These are phyloP conservation scores for Salmo trutta DNA, from an alignment of 2,797 vertebrate genomes.

Conservation along the genomic window DNA sequence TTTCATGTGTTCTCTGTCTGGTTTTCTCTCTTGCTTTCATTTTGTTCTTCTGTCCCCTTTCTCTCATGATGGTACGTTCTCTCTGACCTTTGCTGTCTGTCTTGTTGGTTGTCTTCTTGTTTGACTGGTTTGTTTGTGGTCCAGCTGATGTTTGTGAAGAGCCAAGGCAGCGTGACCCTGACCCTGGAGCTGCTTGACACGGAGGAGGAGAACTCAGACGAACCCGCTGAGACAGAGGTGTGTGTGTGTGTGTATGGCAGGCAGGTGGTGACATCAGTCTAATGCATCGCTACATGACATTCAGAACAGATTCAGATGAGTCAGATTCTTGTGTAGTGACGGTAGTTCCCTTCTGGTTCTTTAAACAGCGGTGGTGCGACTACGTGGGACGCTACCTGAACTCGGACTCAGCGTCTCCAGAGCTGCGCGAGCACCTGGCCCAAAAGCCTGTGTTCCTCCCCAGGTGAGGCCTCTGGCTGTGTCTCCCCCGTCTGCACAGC, in stretches of 20 bases:
- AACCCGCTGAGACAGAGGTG: slow-evolving; percentile 94
- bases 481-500: slow-evolving; percentile 64
- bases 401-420: slow-evolving; percentile 93
- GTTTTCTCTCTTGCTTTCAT: slow-evolving; percentile 4
- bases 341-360: neutral
- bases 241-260: slow-evolving; percentile 24
- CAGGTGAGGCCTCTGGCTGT: slow-evolving; percentile 84
- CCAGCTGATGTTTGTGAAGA: slow-evolving; percentile 92
- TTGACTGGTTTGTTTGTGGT: slow-evolving; percentile 7
- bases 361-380: slow-evolving; percentile 91
- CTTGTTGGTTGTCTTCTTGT: slow-evolving; percentile 11
- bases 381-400: slow-evolving; percentile 96
- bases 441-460: slow-evolving; percentile 99
- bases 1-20: neutral
- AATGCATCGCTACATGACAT: neutral
- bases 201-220: slow-evolving; percentile 96
- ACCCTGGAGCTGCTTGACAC: slow-evolving; percentile 95
- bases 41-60: neutral
- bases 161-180: slow-evolving; percentile 86
- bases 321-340: too few relatives aligned
- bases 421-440: slow-evolving; percentile 95
- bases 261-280: neutral
- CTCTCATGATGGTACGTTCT: neutral
- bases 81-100: slow-evolving; percentile 14
- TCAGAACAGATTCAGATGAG: too few relatives aligned